Evolutionary conservation across 1,140 invertebrate genomes (phyloP).

Genomic region (Cyclina sinensis): DNA sequence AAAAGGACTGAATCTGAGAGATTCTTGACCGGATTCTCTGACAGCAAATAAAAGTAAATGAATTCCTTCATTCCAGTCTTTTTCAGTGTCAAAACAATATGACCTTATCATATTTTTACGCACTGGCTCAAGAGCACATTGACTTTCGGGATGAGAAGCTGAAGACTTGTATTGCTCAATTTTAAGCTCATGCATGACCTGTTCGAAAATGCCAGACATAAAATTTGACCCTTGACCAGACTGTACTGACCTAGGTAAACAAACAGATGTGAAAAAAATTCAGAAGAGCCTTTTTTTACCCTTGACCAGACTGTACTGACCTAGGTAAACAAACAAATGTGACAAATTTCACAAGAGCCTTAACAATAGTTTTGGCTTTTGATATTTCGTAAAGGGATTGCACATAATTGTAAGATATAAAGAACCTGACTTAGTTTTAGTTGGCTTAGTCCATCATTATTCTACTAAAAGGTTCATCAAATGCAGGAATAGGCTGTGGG

Average conservation of each 20-base stretch:
- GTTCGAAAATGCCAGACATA: slow-evolving; percentile 62
- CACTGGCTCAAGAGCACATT: slow-evolving; percentile 49
- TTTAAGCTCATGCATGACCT: slow-evolving; percentile 60
- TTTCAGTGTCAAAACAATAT: slow-evolving; percentile 64
- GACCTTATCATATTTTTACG: slow-evolving; percentile 60
- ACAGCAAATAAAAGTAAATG: slow-evolving; percentile 69
- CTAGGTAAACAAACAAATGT: slow-evolving; percentile 64
- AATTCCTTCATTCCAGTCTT: slow-evolving; percentile 68
- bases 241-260: slow-evolving; percentile 50
- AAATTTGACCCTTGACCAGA: slow-evolving; percentile 69
- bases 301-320: slow-evolving; percentile 50
- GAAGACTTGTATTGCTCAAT: slow-evolving; percentile 57
- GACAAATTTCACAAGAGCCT: slow-evolving; percentile 67
- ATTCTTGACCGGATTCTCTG: slow-evolving; percentile 67
- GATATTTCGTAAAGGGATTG: slow-evolving; percentile 65
- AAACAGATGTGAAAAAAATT: slow-evolving; percentile 70
- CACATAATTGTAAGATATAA: slow-evolving; percentile 69
- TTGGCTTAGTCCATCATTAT: slow-evolving; percentile 69
- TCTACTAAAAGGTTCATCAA: slow-evolving; percentile 59
- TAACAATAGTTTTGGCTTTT: slow-evolving; percentile 46
- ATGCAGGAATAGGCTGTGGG: slow-evolving; percentile 20
- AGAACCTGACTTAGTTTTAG: slow-evolving; percentile 68
- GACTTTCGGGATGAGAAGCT: slow-evolving; percentile 61
- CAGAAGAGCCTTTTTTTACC: slow-evolving; percentile 64
- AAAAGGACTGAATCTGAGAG: slow-evolving; percentile 70